Base-by-base conservation (phyloP, 2,113 vertebrate species). In the Turdus rufiventris region DNA sequence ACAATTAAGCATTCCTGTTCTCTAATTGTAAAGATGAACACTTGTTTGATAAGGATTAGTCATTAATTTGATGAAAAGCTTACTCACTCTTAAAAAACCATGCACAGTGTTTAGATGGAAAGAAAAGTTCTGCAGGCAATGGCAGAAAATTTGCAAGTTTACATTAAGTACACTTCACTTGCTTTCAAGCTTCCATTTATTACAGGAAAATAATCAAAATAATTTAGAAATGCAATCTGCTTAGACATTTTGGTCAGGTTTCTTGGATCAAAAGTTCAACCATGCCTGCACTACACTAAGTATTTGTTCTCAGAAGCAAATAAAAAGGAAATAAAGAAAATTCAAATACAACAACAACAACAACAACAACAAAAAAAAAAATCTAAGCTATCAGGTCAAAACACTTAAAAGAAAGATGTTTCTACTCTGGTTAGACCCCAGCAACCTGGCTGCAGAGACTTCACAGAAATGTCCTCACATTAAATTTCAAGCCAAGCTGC, bases 31-130 rank as follows among this genome's bases (percentile, higher is more conserved):
- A 80, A 73, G 83, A 94, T 26, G 78, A 94, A 70, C 47, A 18
- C 43, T 90, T 70, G 67, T 56, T 93, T 86, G 67, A 86, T 95
- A 88, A 29, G 47, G 56, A 88, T 87, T 85, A 93, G 63, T 92
- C 70, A 94, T 74, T 94, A 63, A 80, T 90, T 76, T 91, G 90
- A 83, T 48, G 29, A 68, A 83, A 82, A 92, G 65, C 72, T 94
- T 85, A 87, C 29, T 62, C 68, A 86, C 54, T 79, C 65, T 53
- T 61, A 33, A 80, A 84, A 85, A 36, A 14, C 6, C 7, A 72
- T 7, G 28, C 73, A 70, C 18, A 56, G 45, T 18, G 50, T 47
- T 95, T 50, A 40, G 42, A 71, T 5, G 14, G 65, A 56, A 73
- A 85, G 68, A 57, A 65, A 84, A 88, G 56, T 50, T 79, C 66